Evolutionary conservation across 2,888 invertebrate genomes (phyloP).

Genomic region (Bhutanitis thaidina): DNA sequence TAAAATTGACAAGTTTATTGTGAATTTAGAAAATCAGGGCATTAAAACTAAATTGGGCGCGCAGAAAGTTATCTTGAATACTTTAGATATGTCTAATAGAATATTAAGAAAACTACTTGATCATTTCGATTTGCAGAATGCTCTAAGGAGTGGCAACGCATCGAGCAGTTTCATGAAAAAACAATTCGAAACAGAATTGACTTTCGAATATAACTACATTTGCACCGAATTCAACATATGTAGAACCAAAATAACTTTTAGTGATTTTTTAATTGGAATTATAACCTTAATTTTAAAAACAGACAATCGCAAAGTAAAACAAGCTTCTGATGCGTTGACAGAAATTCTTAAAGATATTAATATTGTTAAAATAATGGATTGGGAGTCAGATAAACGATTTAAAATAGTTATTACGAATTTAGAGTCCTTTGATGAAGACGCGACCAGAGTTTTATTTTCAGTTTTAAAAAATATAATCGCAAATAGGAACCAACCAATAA

Average conservation of each 20-base stretch:
- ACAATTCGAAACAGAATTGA: conserved; percentile 34
- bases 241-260: conserved; percentile 30
- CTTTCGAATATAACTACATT: conserved; percentile 33
- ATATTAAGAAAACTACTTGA: conserved; percentile 36
- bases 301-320: conserved; percentile 33
- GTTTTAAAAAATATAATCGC: conserved; percentile 32
- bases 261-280: conserved; percentile 31
- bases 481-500: conserved; percentile 35
- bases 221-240: conserved; percentile 45
- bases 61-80: conserved; percentile 48
- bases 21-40: conserved; percentile 33
- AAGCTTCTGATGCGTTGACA: conserved; percentile 34
- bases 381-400: conserved; percentile 23
- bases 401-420: conserved; percentile 17
- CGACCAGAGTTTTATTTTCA: conserved; percentile 23
- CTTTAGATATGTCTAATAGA: conserved; percentile 44
- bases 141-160: not conserved
- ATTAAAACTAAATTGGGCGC: conserved; percentile 44
- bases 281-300: conserved; percentile 29
- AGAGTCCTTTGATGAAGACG: conserved; percentile 18
- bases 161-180: conserved; percentile 26
- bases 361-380: conserved; percentile 24
- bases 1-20: conserved; percentile 41
- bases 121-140: conserved; percentile 24
- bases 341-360: conserved; percentile 36